These are phyloP conservation scores for Sceloporus undulatus DNA, from an alignment of 2,113 vertebrate genomes.

Conservation along the genomic window DNA sequence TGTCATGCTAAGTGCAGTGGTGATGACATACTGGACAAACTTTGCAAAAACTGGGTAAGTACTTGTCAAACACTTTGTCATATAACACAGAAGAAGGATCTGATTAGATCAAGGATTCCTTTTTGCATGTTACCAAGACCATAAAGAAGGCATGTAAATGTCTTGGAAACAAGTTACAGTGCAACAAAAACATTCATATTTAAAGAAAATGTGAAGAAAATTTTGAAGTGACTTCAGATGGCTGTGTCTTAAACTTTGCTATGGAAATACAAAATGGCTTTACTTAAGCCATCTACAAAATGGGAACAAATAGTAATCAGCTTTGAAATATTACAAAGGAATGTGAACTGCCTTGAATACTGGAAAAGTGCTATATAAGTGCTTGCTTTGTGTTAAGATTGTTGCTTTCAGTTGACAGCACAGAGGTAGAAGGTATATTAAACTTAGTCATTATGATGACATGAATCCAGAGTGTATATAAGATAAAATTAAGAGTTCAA, in stretches of 20 bases:
- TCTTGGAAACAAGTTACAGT: not conserved
- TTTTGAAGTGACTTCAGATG: not conserved
- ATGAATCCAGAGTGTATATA: not conserved
- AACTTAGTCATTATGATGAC: not conserved
- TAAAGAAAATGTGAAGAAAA: not conserved
- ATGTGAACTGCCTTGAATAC: not conserved
- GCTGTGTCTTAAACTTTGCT: not conserved
- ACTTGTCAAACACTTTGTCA: constrained; percentile 3
- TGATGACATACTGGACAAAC: constrained; percentile 99
- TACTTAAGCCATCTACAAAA: not conserved
- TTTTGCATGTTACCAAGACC: not conserved
- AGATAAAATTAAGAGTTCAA: not conserved
- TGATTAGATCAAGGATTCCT: not conserved
- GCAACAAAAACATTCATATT: not conserved
- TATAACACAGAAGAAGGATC: not conserved
- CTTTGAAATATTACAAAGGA: not conserved
- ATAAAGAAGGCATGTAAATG: too few species aligned
- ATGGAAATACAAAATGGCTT: not conserved
- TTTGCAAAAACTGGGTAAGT: constrained; percentile 98
- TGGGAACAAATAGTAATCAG: not conserved
- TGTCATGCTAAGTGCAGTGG: constrained; percentile 98
- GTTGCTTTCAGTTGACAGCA: too few species aligned
- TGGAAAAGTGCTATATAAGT: not conserved
- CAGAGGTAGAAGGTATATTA: not conserved
- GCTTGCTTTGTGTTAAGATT: not conserved